A percentile compares a stretch with the other conserved stretches of the same genome.
These are phyloP conservation scores for Haliclona indistincta DNA, from an alignment of 37 sponge, comb jelly and placozoan species.

Conservation along the genomic window DNA sequence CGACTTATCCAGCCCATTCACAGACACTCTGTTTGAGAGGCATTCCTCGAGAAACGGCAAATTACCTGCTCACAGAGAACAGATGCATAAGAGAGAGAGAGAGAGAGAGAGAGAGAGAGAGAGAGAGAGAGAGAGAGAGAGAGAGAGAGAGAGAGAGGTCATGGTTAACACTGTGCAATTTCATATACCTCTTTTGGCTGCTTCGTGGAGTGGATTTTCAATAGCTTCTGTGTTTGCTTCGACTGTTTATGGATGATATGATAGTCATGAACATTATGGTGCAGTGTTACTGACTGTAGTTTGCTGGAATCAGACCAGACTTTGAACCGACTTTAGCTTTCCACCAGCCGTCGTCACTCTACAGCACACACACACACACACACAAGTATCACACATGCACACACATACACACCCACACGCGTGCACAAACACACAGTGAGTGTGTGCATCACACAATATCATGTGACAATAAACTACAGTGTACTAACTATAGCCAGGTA, in stretches of 20 bases:
- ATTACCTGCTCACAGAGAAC: conserved; percentile 61
- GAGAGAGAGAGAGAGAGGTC: neutral
- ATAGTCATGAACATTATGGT: neutral
- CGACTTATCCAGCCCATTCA: conserved; percentile 96
- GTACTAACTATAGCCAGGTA: neutral
- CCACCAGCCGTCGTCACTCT: conserved; percentile 94
- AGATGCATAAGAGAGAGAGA: neutral
- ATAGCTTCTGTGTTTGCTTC: conserved; percentile 85
- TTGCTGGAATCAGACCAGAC: conserved; percentile 88
- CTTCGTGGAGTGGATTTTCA: conserved; percentile 96
- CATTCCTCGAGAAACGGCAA: conserved; percentile 89
- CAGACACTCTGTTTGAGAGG: conserved; percentile 88
- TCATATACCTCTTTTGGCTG: conserved; percentile 94
- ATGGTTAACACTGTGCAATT: neutral
- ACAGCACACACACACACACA: conserved; percentile 6
- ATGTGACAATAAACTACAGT: no score
- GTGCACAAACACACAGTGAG: neutral
- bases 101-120: neutral
- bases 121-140: neutral
- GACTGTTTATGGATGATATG: conserved; percentile 37
- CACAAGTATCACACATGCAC: neutral
- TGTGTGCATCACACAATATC: neutral
- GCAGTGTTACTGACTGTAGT: conserved; percentile 77
- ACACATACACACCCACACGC: neutral
- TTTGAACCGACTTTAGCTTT: conserved; percentile 69